Conservation (phyloP, 2,113 vertebrate genomes). For the Entomyzon cyanotis region DNA sequence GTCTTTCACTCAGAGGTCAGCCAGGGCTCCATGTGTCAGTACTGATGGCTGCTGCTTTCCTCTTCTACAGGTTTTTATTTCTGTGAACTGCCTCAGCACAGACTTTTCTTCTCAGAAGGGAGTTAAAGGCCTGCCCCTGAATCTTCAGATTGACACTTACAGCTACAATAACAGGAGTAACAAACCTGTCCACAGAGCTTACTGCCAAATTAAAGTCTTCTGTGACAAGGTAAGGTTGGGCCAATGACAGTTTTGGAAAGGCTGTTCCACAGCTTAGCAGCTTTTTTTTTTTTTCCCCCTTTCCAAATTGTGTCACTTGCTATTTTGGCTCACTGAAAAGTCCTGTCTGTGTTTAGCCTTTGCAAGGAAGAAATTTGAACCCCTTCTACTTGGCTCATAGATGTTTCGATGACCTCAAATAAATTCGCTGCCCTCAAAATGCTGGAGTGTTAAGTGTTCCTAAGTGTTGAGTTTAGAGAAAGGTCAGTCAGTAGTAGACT, state of each 20-base stretch:
- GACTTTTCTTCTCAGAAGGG: conserved; percentile 99
- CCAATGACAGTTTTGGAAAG: neutral
- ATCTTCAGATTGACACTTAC: conserved; percentile 97
- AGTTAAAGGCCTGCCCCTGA: conserved; percentile 94
- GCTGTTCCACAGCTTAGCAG: neutral
- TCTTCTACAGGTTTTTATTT: conserved; percentile 90
- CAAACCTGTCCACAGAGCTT: conserved; percentile 95
- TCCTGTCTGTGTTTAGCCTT: neutral
- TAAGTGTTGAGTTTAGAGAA: neutral
- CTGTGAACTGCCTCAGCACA: conserved; percentile 97
- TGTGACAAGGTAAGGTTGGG: conserved; percentile 86
- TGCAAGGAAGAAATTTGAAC: neutral
- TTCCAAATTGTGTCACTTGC: neutral
- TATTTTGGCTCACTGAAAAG: neutral
- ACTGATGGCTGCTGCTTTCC: neutral
- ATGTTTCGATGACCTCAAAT: neutral
- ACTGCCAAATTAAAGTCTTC: conserved; percentile 99
- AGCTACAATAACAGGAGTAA: conserved; percentile 99
- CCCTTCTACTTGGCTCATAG: neutral
- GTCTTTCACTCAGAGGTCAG: neutral
- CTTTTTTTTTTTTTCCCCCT: neutral
- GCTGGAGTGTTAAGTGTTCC: neutral
- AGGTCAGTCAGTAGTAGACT: neutral
- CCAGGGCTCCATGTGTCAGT: neutral
- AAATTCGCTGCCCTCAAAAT: neutral